Percentiles rank a stretch among this genome's conserved stretches.
Evolutionary conservation across 1,140 invertebrate genomes (phyloP).

Genomic region (Eriosoma lanigerum): DNA sequence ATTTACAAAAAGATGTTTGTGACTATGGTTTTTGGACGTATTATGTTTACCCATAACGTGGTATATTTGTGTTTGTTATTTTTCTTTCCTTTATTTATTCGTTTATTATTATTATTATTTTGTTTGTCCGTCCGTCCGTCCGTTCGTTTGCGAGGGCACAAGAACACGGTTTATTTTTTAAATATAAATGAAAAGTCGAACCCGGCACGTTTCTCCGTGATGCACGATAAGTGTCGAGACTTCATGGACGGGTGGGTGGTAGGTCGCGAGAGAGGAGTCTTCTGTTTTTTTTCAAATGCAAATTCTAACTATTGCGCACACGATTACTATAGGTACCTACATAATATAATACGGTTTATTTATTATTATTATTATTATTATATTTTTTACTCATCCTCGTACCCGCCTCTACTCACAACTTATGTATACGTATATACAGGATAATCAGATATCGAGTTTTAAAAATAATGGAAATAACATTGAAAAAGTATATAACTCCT

Average conservation of each 20-base stretch:
- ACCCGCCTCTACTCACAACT: not conserved
- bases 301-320: slow-evolving; percentile 32
- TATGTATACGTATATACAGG: not conserved
- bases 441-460: no score
- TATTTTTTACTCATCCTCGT: not conserved
- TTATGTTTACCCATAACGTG: no score
- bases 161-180: slow-evolving; percentile 22
- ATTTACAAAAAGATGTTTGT: no score
- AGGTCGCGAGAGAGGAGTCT: not conserved
- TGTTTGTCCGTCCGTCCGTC: not conserved
- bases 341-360: slow-evolving; percentile 12
- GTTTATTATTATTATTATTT: not conserved
- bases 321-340: not conserved
- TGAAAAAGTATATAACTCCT: no score
- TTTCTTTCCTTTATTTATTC: not conserved
- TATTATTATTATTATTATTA: no score
- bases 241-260: not conserved
- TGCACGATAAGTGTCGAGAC: slow-evolving; percentile 27
- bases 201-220: slow-evolving; percentile 46
- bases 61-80: no score
- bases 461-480: no score
- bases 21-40: no score
- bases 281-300: slow-evolving; percentile 43
- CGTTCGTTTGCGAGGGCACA: not conserved
- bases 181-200: slow-evolving; percentile 38